phyloP scores from a whole-genome alignment of 2,888 invertebrate species.

The Noctua fimbriata region DNA sequence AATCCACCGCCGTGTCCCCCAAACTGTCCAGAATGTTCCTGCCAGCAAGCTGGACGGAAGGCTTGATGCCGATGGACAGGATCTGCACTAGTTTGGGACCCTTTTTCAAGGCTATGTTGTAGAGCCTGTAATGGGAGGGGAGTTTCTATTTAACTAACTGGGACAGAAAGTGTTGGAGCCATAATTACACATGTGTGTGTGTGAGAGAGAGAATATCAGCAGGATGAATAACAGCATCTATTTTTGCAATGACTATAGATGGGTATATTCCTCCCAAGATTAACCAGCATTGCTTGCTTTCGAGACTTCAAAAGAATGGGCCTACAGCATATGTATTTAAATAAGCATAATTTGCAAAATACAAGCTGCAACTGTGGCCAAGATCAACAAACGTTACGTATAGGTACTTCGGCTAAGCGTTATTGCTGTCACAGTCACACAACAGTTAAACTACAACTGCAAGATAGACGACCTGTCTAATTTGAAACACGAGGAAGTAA shows the following conservation, averaged over 20 bases:
- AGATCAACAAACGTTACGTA: background rate
- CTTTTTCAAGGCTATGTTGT: conserved; percentile 84
- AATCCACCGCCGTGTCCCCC: conserved; percentile 97
- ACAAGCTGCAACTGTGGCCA: background rate
- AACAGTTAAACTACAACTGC: background rate
- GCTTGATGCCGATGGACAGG: conserved; percentile 83
- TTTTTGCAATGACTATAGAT: background rate
- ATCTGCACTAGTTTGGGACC: conserved; percentile 84
- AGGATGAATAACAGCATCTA: background rate
- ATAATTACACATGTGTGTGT: background rate
- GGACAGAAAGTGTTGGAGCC: background rate
- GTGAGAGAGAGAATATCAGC: background rate
- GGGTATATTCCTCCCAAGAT: background rate
- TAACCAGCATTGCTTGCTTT: background rate
- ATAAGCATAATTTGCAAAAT: background rate
- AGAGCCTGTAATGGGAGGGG: conserved; percentile 79
- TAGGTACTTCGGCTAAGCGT: background rate
- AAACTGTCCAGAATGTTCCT: conserved; percentile 89
- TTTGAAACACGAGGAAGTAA: background rate
- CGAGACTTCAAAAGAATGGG: background rate
- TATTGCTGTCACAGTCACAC: background rate
- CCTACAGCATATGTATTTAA: background rate
- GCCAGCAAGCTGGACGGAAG: conserved; percentile 84
- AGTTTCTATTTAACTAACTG: background rate
- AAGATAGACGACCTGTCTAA: background rate